A percentile compares a stretch with the other conserved stretches of the same genome.
phyloP scores from a whole-genome alignment of 2,888 invertebrate genomes.

The Drosophila nr. fundita region DNA sequence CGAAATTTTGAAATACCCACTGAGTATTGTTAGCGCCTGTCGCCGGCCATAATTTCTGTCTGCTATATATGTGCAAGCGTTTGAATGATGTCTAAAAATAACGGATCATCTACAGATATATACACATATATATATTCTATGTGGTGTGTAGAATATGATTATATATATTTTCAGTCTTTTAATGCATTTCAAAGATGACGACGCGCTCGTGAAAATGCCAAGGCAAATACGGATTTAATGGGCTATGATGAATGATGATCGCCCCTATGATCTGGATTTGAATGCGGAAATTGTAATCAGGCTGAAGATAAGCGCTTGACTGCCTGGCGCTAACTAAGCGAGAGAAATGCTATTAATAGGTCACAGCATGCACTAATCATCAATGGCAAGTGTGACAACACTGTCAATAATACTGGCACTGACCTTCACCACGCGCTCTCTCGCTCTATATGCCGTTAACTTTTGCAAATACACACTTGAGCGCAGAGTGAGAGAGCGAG shows the following conservation, averaged over 20 bases:
- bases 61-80: conserved; percentile 13
- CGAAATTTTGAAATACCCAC: conserved; percentile 52
- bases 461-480: conserved; percentile 5
- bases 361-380: conserved; percentile 45
- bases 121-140: conserved; percentile 18
- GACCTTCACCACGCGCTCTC: conserved; percentile 54
- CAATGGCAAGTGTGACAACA: conserved; percentile 24
- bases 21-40: conserved; percentile 71
- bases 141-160: conserved; percentile 21
- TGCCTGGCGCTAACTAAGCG: conserved; percentile 36
- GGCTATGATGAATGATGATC: neutral
- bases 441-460: conserved; percentile 6
- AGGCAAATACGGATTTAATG: conserved; percentile 21
- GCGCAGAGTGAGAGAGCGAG: neutral
- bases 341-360: conserved; percentile 31
- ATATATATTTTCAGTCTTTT: conserved; percentile 22
- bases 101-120: conserved; percentile 14
- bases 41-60: conserved; percentile 59
- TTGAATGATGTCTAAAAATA: conserved; percentile 41
- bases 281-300: conserved; percentile 53
- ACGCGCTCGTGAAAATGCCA: conserved; percentile 44
- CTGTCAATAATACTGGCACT: conserved; percentile 44
- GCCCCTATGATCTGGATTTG: neutral
- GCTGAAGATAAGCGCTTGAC: conserved; percentile 43
- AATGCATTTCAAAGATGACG: conserved; percentile 53